Base-by-base conservation (phyloP, 2,797 vertebrate genomes). In the Fundulus diaphanus region DNA sequence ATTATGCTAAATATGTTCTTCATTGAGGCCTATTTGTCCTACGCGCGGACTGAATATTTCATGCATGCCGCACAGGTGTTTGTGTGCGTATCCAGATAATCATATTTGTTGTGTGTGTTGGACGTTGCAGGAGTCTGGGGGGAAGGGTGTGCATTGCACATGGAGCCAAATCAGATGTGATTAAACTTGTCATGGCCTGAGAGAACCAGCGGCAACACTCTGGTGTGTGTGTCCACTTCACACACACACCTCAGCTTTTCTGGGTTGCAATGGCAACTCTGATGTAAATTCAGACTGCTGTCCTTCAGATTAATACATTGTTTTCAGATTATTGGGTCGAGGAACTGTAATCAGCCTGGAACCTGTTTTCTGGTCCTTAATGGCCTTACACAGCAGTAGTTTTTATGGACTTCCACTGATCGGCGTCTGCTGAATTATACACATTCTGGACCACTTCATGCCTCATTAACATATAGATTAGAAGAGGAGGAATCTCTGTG, bases 141-240 rank as follows among this genome's bases (percentile, higher is more conserved):
- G n/a, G 90, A 78, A 79, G 90, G 88, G 89, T 81, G 77, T 35
- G 75, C 81, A 84, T 89, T 81, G 77, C 33, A 76, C 81, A 84
- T 89, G 85, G 88, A 89, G 90, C 87, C 83, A 80, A 90, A 93
- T 94, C 94, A 93, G 87, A 94, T 93, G 88, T 92, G 92, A 95
- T 94, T 94, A 94, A 94, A 93, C 90, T 90, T 89, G 89, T 85
- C 67, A 51, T 81, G 77, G 90, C 89, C 88, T 89, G 84, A 88
- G 84, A 90, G 90, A 89, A 89, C 87, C 85, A 82, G 74, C 82
- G 84, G 82, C 88, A 48, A 78, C 48, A 42, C 63, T 37, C 52
- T 76, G 73, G 66, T 16, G 35, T 78, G 68, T 61, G 74, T 76
- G 77, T 84, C 72, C 29, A 35, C 56, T 40, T 70, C 24, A 70